Conservation (phyloP, 2,797 vertebrate species). For the Hypotaenidia philippensis region DNA sequence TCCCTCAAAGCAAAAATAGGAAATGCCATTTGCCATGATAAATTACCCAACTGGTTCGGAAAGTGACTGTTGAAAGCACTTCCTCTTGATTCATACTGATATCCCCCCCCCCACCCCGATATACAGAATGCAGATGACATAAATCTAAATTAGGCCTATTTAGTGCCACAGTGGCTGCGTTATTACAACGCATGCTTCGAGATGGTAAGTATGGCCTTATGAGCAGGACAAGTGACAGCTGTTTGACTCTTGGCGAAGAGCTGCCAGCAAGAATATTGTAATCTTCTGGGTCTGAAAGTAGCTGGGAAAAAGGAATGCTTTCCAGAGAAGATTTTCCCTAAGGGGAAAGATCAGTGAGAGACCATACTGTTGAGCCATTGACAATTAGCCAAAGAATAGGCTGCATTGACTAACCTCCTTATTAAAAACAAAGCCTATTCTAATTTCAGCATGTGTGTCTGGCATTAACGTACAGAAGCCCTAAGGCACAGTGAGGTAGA, state of each 20-base stretch:
- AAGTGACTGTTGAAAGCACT: constrained; percentile 55
- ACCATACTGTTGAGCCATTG: constrained; percentile 22
- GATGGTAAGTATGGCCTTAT: not conserved
- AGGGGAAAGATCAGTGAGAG: constrained; percentile 59
- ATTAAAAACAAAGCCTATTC: constrained; percentile 53
- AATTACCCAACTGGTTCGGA: constrained; percentile 31
- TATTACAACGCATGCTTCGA: not conserved
- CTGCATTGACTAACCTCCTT: constrained; percentile 38
- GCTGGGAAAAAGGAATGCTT: constrained; percentile 45
- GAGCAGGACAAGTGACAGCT: constrained; percentile 35
- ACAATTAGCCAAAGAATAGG: constrained; percentile 57
- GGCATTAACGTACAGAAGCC: constrained; percentile 9
- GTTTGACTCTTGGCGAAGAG: constrained; percentile 49
- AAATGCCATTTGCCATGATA: constrained; percentile 58
- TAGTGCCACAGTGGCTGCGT: not conserved
- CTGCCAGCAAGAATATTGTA: constrained; percentile 30
- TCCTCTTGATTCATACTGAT: constrained; percentile 16
- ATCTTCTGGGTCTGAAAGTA: constrained; percentile 42
- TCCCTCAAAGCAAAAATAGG: not conserved
- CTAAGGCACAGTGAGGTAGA: constrained; percentile 34
- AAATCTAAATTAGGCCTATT: not conserved
- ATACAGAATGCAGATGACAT: constrained; percentile 9
- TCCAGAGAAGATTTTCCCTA: constrained; percentile 59
- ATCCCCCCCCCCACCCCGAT: not conserved
- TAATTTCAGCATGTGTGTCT: constrained; percentile 54